These are phyloP conservation scores for Apamea anceps DNA, from an alignment of 2,888 invertebrate species.

Conservation along the genomic window DNA sequence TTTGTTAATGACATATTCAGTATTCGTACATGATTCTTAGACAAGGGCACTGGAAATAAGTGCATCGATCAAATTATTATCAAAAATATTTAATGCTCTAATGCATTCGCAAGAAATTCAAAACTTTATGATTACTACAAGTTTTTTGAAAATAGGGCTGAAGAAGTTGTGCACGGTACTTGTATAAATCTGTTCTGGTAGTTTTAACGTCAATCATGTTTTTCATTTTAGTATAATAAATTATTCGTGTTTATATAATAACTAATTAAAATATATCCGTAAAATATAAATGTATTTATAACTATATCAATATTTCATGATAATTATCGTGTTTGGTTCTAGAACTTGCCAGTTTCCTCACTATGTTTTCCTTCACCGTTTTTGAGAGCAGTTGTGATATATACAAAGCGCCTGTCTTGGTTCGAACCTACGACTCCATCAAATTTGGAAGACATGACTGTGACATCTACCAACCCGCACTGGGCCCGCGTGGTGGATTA, in stretches of 20 bases:
- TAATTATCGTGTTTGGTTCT: too few relatives aligned
- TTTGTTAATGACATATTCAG: slow-evolving; percentile 29
- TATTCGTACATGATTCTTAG: slow-evolving; percentile 30
- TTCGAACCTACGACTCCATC: too few relatives aligned
- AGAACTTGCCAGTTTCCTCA: too few relatives aligned
- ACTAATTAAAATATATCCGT: background rate
- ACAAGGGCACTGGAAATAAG: slow-evolving; percentile 30
- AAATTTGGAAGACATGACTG: too few relatives aligned
- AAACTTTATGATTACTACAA: slow-evolving; percentile 13
- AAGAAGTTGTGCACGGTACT: slow-evolving; percentile 21
- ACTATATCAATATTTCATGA: too few relatives aligned
- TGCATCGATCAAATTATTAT: slow-evolving; percentile 16
- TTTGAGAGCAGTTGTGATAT: too few relatives aligned
- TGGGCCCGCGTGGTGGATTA: too few relatives aligned
- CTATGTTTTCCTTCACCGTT: too few relatives aligned
- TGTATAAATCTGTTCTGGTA: slow-evolving; percentile 22
- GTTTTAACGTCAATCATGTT: too few relatives aligned
- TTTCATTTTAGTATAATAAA: background rate
- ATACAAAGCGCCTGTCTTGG: too few relatives aligned
- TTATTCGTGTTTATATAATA: background rate
- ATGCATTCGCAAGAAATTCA: slow-evolving; percentile 25
- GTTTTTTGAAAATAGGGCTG: slow-evolving; percentile 14
- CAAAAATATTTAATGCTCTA: slow-evolving; percentile 26
- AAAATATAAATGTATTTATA: too few relatives aligned
- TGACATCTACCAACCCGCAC: too few relatives aligned